Conservation (phyloP, 2,888 invertebrate genomes). For the Atherix ibis region DNA sequence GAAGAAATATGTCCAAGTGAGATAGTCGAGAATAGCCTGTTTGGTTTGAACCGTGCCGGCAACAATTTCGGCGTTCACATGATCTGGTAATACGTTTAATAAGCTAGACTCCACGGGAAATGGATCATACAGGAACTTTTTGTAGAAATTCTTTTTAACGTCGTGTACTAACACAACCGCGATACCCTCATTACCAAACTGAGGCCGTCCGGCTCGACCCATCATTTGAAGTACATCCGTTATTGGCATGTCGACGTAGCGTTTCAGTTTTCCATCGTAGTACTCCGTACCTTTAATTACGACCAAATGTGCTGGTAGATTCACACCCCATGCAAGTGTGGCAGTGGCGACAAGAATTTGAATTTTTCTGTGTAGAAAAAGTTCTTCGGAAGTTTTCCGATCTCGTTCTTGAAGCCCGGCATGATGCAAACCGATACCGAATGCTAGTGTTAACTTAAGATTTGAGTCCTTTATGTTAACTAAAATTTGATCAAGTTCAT, state of each 20-base stretch:
- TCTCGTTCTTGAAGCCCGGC: slow-evolving; percentile 92
- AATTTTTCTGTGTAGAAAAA: slow-evolving; percentile 89
- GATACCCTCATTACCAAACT: slow-evolving; percentile 86
- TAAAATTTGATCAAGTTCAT: slow-evolving; percentile 68
- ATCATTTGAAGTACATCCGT: slow-evolving; percentile 99
- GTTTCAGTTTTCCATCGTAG: slow-evolving; percentile 89
- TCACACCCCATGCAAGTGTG: slow-evolving; percentile 98
- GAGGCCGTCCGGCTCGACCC: slow-evolving; percentile 94
- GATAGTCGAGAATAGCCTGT: slow-evolving; percentile 86
- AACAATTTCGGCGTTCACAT: slow-evolving; percentile 92
- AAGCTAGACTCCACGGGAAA: slow-evolving; percentile 98
- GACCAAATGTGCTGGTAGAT: slow-evolving; percentile 95
- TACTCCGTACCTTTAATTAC: slow-evolving; percentile 99
- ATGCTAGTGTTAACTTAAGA: slow-evolving; percentile 81
- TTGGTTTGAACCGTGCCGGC: slow-evolving; percentile 89
- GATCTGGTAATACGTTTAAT: slow-evolving; percentile 81
- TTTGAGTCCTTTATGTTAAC: slow-evolving; percentile 67
- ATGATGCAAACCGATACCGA: slow-evolving; percentile 97
- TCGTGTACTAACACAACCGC: slow-evolving; percentile 87
- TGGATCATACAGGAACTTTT: slow-evolving; percentile 96
- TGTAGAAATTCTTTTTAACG: slow-evolving; percentile 96
- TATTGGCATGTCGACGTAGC: slow-evolving; percentile 99
- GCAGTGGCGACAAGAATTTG: slow-evolving; percentile 94
- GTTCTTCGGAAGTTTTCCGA: slow-evolving; percentile 76
- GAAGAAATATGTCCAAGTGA: slow-evolving; percentile 98